Percentiles rank a stretch among this genome's conserved stretches.
phyloP scores from a whole-genome alignment of 2,113 vertebrate genomes.

The Haemorhous mexicanus region DNA sequence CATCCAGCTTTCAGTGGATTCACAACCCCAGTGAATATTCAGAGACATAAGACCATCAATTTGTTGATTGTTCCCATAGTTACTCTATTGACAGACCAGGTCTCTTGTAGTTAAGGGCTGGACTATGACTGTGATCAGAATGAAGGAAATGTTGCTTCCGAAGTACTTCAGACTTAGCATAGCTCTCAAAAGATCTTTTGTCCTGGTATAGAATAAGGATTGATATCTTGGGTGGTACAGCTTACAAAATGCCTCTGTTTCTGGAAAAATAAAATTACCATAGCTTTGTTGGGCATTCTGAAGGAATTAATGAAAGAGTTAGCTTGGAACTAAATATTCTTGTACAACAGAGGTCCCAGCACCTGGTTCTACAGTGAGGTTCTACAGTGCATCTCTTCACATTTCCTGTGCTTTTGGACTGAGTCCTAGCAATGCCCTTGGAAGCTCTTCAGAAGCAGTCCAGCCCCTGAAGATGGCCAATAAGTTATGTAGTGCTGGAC shows the following conservation, averaged over 20 bases:
- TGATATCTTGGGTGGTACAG: neutral
- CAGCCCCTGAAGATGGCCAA: neutral
- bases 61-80: neutral
- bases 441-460: neutral
- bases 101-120: neutral
- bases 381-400: accelerated
- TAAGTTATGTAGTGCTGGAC: neutral
- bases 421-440: neutral
- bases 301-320: neutral
- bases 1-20: neutral
- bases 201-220: neutral
- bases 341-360: neutral
- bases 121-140: neutral
- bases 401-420: neutral
- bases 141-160: neutral
- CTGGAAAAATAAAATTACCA: neutral
- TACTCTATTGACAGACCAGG: neutral
- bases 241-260: neutral
- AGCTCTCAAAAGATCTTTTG: neutral
- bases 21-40: neutral
- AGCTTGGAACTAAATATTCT: neutral
- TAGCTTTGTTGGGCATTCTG: neutral
- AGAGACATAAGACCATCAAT: neutral
- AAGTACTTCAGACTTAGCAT: neutral
- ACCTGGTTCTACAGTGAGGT: neutral